Percentiles rank a stretch among this genome's conserved stretches.
These are phyloP conservation scores for Geotrupes spiniger DNA, from an alignment of 2,888 invertebrate genomes.

Conservation along the genomic window DNA sequence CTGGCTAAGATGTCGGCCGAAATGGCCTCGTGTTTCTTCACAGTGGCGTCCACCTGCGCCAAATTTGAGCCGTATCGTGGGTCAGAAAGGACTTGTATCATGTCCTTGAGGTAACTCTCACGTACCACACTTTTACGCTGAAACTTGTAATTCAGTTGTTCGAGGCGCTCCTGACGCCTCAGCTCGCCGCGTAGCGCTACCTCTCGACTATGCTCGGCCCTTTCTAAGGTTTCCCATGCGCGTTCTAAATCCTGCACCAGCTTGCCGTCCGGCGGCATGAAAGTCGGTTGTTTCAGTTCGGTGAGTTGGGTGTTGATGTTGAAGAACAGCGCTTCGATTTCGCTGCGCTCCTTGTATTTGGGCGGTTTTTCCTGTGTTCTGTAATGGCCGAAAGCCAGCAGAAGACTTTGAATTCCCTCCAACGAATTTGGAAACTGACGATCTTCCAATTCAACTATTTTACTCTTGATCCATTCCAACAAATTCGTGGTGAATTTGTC, in stretches of 20 bases:
- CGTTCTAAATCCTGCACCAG: slow-evolving; percentile 93
- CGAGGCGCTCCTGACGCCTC: slow-evolving; percentile 85
- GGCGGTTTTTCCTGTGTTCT: slow-evolving; percentile 97
- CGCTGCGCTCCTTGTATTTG: slow-evolving; percentile 94
- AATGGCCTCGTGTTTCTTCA: slow-evolving; percentile 98
- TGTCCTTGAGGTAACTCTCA: slow-evolving; percentile 94
- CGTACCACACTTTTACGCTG: slow-evolving; percentile 92
- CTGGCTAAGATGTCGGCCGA: slow-evolving; percentile 93
- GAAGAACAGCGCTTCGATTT: slow-evolving; percentile 94
- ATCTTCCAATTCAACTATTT: slow-evolving; percentile 78
- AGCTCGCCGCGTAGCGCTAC: slow-evolving; percentile 89
- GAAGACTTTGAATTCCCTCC: slow-evolving; percentile 89
- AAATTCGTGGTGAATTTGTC: slow-evolving; percentile 79
- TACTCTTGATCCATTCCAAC: slow-evolving; percentile 90
- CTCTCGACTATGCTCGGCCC: slow-evolving; percentile 91
- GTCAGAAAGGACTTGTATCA: slow-evolving; percentile 93
- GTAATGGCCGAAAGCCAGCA: slow-evolving; percentile 91
- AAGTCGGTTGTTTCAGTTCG: slow-evolving; percentile 86
- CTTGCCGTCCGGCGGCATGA: slow-evolving; percentile 84
- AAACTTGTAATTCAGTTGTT: slow-evolving; percentile 94
- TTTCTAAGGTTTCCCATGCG: slow-evolving; percentile 90
- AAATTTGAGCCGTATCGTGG: slow-evolving; percentile 87
- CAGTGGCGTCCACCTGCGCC: slow-evolving; percentile 92
- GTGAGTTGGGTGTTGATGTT: slow-evolving; percentile 95
- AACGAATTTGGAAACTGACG: slow-evolving; percentile 90